These are phyloP conservation scores for Dynastes tityus DNA, from an alignment of 2,888 invertebrate species.

Conservation along the genomic window DNA sequence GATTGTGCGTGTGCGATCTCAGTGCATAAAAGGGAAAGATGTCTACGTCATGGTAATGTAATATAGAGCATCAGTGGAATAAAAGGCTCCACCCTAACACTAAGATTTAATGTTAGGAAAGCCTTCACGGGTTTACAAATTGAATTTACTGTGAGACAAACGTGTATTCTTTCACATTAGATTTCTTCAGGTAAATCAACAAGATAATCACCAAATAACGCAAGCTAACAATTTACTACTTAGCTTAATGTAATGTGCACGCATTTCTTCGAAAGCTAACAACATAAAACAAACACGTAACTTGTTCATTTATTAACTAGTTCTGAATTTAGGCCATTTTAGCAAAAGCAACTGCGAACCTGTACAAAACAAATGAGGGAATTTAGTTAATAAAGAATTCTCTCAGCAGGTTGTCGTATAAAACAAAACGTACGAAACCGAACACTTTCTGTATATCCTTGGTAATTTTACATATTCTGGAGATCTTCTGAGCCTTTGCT, in stretches of 20 bases:
- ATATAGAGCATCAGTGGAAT: constrained; percentile 48
- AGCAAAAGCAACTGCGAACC: too few relatives aligned
- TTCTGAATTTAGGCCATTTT: too few relatives aligned
- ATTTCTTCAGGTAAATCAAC: constrained; percentile 27
- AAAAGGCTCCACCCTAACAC: constrained; percentile 41
- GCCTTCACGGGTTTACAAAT: constrained; percentile 32
- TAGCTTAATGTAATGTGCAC: background rate
- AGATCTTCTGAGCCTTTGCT: too few relatives aligned
- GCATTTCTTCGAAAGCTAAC: background rate
- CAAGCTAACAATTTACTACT: background rate
- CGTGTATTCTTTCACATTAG: constrained; percentile 13
- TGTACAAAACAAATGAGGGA: too few relatives aligned
- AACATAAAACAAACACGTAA: background rate
- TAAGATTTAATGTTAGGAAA: constrained; percentile 46
- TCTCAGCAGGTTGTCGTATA: too few relatives aligned
- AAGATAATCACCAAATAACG: background rate
- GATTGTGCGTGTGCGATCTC: constrained; percentile 45
- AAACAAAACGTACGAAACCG: too few relatives aligned
- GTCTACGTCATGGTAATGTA: constrained; percentile 49
- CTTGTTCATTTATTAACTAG: too few relatives aligned
- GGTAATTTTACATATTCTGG: too few relatives aligned
- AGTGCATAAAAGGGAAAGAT: constrained; percentile 50
- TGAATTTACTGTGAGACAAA: constrained; percentile 34
- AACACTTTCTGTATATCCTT: too few relatives aligned
- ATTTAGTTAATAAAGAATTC: too few relatives aligned